These are phyloP conservation scores for Bufotes viridis DNA, from an alignment of 2,797 vertebrate genomes.

Conservation along the genomic window DNA sequence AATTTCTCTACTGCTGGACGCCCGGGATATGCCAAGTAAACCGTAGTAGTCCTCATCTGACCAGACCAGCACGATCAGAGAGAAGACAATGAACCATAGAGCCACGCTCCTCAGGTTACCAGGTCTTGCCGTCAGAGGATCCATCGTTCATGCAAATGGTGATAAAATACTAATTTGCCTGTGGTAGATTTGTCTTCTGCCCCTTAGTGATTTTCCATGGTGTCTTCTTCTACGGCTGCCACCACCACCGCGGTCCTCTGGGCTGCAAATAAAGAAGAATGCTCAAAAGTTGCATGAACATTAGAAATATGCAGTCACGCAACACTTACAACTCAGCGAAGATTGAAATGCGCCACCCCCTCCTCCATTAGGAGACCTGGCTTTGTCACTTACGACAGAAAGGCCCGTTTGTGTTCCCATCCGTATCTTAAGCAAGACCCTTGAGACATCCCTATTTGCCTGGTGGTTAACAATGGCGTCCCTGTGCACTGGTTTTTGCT, in stretches of 20 bases:
- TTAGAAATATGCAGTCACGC: neutral
- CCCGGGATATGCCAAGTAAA: constrained; percentile 86
- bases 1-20: constrained; percentile 90
- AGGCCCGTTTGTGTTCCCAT: too few relatives aligned
- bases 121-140: constrained; percentile 57
- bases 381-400: too few relatives aligned
- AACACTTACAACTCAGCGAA: neutral
- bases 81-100: constrained; percentile 69
- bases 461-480: too few relatives aligned
- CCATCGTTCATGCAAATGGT: constrained; percentile 70
- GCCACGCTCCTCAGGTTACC: constrained; percentile 66
- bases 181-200: neutral
- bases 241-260: neutral
- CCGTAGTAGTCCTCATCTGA: constrained; percentile 87
- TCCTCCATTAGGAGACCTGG: too few relatives aligned
- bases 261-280: neutral
- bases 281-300: neutral
- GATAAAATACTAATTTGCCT: constrained; percentile 24
- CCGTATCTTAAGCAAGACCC: too few relatives aligned
- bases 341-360: neutral
- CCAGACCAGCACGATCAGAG: constrained; percentile 70
- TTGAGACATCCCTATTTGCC: too few relatives aligned
- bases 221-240: neutral
- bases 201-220: constrained; percentile 1
- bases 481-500: too few relatives aligned